A percentile compares a stretch with the other conserved stretches of the same genome.
These are phyloP conservation scores for Alligator mississippiensis DNA, from an alignment of 2,113 vertebrate species.

Conservation along the genomic window DNA sequence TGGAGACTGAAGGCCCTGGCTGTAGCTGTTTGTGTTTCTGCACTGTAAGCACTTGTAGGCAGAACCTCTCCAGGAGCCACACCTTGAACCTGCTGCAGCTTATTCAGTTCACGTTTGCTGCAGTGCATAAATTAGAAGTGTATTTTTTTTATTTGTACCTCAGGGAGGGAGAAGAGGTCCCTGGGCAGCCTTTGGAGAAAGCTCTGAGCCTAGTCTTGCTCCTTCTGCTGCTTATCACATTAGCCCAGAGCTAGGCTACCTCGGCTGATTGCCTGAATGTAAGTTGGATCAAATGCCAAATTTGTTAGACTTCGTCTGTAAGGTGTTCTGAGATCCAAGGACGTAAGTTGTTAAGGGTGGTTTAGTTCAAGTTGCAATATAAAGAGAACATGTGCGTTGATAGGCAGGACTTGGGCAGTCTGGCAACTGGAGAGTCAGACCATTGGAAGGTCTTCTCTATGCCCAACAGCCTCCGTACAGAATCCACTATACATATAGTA, in stretches of 20 bases:
- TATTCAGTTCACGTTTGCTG: not conserved
- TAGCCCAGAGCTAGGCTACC: accelerated
- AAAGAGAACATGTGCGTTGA: no score
- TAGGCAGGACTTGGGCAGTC: no score
- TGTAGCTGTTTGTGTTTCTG: not conserved
- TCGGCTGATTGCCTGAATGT: no score
- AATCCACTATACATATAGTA: not conserved
- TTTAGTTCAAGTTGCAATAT: no score
- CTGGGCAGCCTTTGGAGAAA: no score
- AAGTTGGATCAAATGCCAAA: no score
- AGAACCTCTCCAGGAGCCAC: not conserved
- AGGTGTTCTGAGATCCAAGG: not conserved
- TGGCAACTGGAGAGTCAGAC: no score
- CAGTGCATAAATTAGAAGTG: not conserved
- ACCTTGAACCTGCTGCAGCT: not conserved
- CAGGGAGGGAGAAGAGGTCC: not conserved
- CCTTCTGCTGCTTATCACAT: not conserved
- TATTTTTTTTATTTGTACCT: not conserved
- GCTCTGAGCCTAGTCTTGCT: no score
- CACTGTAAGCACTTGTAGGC: not conserved
- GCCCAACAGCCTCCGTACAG: not conserved
- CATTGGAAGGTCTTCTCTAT: not conserved
- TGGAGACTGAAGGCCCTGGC: not conserved
- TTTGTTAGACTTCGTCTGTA: not conserved
- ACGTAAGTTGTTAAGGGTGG: not conserved